These are phyloP conservation scores for Microctenopoma lineatum DNA, from an alignment of 2,797 vertebrate species.

Conservation along the genomic window DNA sequence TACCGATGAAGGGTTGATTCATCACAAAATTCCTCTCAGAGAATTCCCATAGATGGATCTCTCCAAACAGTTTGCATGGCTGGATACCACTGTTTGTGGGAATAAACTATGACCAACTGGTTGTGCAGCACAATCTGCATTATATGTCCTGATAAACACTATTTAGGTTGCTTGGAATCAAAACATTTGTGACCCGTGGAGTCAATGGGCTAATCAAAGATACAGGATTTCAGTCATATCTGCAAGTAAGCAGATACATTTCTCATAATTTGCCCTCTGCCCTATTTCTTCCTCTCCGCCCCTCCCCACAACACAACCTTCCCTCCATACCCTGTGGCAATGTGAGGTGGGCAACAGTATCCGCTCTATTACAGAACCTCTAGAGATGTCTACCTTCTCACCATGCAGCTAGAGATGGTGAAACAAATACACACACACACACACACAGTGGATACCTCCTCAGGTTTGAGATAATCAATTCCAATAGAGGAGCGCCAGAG, in stretches of 20 bases:
- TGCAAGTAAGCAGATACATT: conserved; percentile 46
- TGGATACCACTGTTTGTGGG: not conserved
- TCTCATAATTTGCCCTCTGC: conserved; percentile 55
- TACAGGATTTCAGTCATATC: conserved; percentile 69
- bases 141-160: conserved; percentile 33
- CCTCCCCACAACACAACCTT: conserved; percentile 35
- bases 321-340: conserved; percentile 69
- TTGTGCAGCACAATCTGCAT: conserved; percentile 2
- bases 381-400: conserved; percentile 74
- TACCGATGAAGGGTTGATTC: not conserved
- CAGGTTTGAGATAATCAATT: conserved; percentile 75
- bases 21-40: not conserved
- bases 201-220: conserved; percentile 68
- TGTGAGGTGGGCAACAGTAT: conserved; percentile 71
- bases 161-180: conserved; percentile 47
- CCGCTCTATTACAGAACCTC: conserved; percentile 72
- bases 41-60: not conserved
- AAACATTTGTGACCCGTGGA: conserved; percentile 37
- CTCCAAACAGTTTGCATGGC: not conserved
- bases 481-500: conserved; percentile 63
- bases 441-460: conserved; percentile 49
- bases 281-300: conserved; percentile 43
- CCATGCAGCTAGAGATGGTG: conserved; percentile 64
- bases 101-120: not conserved
- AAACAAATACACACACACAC: conserved; percentile 50